These are phyloP conservation scores for Acridotheres tristis DNA, from an alignment of 2,797 vertebrate genomes.

Conservation along the genomic window DNA sequence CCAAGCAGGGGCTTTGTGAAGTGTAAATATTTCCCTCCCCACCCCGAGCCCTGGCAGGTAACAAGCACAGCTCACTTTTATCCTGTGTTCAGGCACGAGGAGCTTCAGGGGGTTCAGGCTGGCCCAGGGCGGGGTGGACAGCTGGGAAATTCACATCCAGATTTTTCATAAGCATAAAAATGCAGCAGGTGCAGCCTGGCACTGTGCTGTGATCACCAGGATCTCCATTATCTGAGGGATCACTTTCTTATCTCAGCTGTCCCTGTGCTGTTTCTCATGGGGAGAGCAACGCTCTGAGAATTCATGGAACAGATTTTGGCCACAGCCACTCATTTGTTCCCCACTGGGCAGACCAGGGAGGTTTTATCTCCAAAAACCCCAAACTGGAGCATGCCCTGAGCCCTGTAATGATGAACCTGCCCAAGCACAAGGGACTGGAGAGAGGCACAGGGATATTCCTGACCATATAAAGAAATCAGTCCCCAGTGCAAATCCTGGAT, in stretches of 20 bases:
- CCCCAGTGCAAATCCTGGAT: accelerated
- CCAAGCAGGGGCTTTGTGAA: background rate
- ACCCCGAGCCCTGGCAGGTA: background rate
- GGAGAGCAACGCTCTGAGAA: background rate
- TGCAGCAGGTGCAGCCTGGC: background rate
- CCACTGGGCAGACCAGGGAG: background rate
- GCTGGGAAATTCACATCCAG: background rate
- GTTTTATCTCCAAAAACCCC: background rate
- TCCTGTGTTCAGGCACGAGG: background rate
- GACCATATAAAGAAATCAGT: accelerated
- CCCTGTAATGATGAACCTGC: background rate
- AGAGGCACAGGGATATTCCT: background rate
- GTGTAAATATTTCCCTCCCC: background rate
- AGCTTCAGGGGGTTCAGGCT: background rate
- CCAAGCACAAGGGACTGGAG: background rate
- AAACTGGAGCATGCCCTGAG: background rate
- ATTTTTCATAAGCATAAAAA: background rate
- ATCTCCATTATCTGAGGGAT: background rate
- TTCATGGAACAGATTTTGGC: accelerated
- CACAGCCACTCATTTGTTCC: background rate
- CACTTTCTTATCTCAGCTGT: background rate
- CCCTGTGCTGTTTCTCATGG: background rate
- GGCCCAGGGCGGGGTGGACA: background rate
- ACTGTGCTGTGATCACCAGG: background rate
- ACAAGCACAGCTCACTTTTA: background rate